These are phyloP conservation scores for Muscicapa striata DNA, from an alignment of 2,797 vertebrate genomes.

Conservation along the genomic window DNA sequence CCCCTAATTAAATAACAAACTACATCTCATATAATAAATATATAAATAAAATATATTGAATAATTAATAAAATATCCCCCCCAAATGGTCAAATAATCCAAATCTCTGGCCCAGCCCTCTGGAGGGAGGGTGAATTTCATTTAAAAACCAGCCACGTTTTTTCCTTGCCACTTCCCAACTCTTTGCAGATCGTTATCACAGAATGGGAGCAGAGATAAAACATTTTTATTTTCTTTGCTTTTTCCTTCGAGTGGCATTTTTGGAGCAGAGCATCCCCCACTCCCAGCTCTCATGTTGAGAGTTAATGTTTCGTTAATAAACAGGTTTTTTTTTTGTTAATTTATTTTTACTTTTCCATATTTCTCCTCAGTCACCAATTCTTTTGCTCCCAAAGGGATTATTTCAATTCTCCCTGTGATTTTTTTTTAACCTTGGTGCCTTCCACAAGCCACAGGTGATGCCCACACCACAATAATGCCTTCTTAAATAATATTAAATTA, in stretches of 20 bases:
- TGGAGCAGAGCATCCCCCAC: neutral
- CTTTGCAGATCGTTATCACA: neutral
- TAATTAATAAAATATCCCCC: neutral
- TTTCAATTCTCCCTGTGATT: neutral
- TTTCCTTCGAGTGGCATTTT: neutral
- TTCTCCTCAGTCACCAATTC: neutral
- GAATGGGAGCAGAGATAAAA: neutral
- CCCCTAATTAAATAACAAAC: neutral
- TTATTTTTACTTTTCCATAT: neutral
- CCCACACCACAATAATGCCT: fast-evolving
- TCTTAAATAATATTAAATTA: neutral
- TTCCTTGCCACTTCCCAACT: neutral
- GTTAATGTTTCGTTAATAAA: slow-evolving; percentile 49
- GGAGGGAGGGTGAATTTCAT: neutral
- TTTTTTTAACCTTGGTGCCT: neutral
- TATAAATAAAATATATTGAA: neutral
- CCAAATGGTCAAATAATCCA: neutral
- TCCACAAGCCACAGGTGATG: neutral
- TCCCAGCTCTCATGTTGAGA: slow-evolving; percentile 4
- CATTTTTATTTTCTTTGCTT: slow-evolving; percentile 23
- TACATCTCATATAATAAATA: neutral
- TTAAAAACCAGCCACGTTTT: slow-evolving; percentile 23
- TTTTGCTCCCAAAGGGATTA: neutral
- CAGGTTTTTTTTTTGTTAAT: neutral
- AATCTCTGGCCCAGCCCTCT: neutral